Evolutionary conservation across 1,140 invertebrate genomes (phyloP), one percentile per base, ranked within the genome.

Genomic region (Eriocheir sinensis): DNA sequence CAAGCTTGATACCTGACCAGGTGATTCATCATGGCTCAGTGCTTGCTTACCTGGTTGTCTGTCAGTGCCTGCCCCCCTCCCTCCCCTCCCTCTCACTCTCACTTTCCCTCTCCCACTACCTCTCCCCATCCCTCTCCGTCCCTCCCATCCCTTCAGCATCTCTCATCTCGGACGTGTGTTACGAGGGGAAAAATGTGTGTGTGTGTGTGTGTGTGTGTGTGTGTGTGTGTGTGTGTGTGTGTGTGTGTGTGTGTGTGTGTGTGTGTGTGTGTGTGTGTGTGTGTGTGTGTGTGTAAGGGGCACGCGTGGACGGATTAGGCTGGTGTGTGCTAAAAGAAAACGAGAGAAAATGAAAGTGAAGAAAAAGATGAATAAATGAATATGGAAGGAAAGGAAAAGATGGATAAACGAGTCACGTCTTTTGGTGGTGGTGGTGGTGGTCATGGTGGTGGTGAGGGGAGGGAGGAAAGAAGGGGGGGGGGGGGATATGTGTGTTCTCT

Each of bases 181-280:
- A 21, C n/a, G 60, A 72, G 60, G 6, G 60, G 21, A 72, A 21
- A n/a, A 72, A 72, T 90, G 89, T 90, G 89, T 90, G 89, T 90
- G 89, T 90, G 89, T 90, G 89, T 90, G 89, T 72, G 89, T 90
- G 89, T 90, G 89, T 90, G 89, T 90, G 89, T 90, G 89, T 53
- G 89, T 90, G 89, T 53, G 89, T 90, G 89, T 53, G 89, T 90
- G 89, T 38, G 89, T 90, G 89, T 41, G 89, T 72, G 89, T 21
- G 89, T 72, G 89, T 21, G 89, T 91, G 89, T 27, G 89, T 91
- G 89, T 40, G 89, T 60, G 89, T 21, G 89, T 60, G 44, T n/a
- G 89, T 91, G 48, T 40, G 89, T 91, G 89, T 27, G 89, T 44
- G 89, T 36, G 88, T 44, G 88, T 89, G 88, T 40, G 88, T 41